Conservation (phyloP, 2,797 vertebrate species). For the Macroramphosus scolopax region DNA sequence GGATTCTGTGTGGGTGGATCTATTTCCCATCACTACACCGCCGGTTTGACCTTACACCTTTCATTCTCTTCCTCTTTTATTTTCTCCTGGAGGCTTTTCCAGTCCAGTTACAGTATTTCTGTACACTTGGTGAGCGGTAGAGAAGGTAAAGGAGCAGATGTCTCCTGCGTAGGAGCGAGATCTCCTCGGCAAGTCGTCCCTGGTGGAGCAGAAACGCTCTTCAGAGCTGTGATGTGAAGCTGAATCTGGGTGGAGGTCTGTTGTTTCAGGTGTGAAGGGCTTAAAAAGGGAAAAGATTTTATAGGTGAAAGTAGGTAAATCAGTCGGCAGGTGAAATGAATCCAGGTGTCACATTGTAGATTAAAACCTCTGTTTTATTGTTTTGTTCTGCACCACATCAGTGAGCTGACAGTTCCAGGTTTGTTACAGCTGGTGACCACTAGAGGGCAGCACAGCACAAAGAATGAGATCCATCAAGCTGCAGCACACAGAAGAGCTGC, state of each 20-base stretch:
- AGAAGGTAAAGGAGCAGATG: neutral
- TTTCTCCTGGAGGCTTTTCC: slow-evolving; percentile 27
- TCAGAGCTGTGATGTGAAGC: neutral
- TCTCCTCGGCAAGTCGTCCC: neutral
- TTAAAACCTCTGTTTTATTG: too few species aligned
- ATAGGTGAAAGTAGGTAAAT: neutral
- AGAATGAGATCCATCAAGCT: slow-evolving; percentile 8
- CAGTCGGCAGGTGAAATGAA: neutral
- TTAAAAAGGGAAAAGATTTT: neutral
- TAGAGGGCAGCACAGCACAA: slow-evolving; percentile 67
- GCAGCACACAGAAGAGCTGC: neutral
- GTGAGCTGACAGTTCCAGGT: too few species aligned
- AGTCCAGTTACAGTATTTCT: slow-evolving; percentile 27
- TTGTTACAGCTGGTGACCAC: slow-evolving; percentile 33
- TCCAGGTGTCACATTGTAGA: neutral
- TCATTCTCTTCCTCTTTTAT: slow-evolving; percentile 14
- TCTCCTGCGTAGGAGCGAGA: neutral
- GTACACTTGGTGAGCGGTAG: neutral
- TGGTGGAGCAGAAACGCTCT: neutral
- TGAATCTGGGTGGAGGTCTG: neutral
- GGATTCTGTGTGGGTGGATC: slow-evolving; percentile 37
- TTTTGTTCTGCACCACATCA: too few species aligned
- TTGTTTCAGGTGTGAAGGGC: slow-evolving; percentile 1
- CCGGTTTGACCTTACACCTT: slow-evolving; percentile 46
- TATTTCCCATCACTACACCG: slow-evolving; percentile 41